A percentile compares a stretch with the other conserved stretches of the same genome.
phyloP scores from a whole-genome alignment of 2,113 vertebrate genomes.

The Chamaea fasciata region DNA sequence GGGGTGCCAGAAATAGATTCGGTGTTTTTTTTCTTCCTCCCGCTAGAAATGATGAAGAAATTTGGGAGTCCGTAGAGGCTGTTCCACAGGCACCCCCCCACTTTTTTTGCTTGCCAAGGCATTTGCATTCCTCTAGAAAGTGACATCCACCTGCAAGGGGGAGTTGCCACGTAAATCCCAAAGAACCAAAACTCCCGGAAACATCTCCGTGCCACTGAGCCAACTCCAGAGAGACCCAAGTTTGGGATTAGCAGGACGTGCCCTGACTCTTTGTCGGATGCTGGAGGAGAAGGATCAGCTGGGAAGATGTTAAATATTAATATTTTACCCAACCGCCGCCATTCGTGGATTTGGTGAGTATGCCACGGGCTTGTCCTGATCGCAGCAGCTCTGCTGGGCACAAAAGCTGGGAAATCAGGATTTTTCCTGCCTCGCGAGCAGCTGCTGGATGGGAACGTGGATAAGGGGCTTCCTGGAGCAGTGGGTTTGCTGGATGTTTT shows the following conservation, averaged over 20 bases:
- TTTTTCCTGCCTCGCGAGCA: neutral
- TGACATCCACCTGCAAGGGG: conserved; percentile 40
- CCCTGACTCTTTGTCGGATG: neutral
- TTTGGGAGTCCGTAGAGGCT: conserved; percentile 32
- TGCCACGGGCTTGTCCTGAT: neutral
- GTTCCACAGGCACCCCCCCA: conserved; percentile 39
- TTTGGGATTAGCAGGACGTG: neutral
- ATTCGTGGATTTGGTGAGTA: conserved; percentile 79
- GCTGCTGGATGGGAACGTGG: neutral
- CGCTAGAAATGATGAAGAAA: conserved; percentile 53
- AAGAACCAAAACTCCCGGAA: conserved; percentile 50
- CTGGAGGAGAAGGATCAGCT: neutral
- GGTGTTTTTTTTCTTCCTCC: neutral
- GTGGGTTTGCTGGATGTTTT: neutral
- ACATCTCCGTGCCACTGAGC: neutral
- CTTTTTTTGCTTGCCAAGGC: conserved; percentile 38
- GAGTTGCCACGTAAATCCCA: conserved; percentile 46
- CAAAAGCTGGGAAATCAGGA: neutral
- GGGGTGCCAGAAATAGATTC: conserved; percentile 59
- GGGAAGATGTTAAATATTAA: conserved; percentile 68
- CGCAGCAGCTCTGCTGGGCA: neutral
- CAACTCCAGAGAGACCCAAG: neutral
- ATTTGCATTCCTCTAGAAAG: conserved; percentile 29
- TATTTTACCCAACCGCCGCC: conserved; percentile 61
- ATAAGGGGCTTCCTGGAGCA: neutral